Evolutionary conservation across 1,140 invertebrate genomes (phyloP), one percentile per base, ranked within the genome.

Genomic region (Drosophila lini): DNA sequence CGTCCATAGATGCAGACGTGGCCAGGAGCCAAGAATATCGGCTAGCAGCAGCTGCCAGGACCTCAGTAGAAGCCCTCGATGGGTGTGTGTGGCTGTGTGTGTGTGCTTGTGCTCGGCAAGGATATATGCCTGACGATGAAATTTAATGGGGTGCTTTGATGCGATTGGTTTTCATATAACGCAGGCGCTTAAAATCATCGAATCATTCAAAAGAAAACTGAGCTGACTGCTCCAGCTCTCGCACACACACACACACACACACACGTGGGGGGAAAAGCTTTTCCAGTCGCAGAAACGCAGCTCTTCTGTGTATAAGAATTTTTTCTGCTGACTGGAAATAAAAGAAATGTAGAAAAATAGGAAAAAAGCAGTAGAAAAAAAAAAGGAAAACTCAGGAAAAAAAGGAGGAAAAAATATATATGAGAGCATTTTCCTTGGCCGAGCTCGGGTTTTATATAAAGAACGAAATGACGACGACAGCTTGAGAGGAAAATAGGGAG

Each of bases 71-170:
- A 60, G 67, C 47, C 47, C 55, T 58, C 74, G 34, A 45, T 53
- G 16, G 36, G 28, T 48, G 60, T 64, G 13, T 31, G 31, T n/a
- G n/a, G n/a, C n/a, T n/a, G n/a, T 28, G 63, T 44, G 57, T 41
- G 16, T 56, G 41, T 62, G 38, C 45, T 45, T 60, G 42, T 67
- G 59, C 68, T 67, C 50, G 78, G 75, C 78, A 85, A 89, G 85
- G 85, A 89, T 89, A 91, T 90, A 91, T 91, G 86, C 82, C 84
- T 91, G 90, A 91, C 88, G 90, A 91, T 91, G 91, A 91, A 91
- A 92, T 92, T 92, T 92, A 92, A 92, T 92, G 91, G 91, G 91
- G 91, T 92, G 91, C 91, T 92, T 92, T 92, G 91, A 92, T 92
- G 91, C 91, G 91, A 92, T 92, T 92, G 91, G 91, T 92, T 92